A percentile compares a stretch with the other conserved stretches of the same genome.
Conservation (phyloP, 2,113 vertebrate genomes). For the Lota lota region DNA sequence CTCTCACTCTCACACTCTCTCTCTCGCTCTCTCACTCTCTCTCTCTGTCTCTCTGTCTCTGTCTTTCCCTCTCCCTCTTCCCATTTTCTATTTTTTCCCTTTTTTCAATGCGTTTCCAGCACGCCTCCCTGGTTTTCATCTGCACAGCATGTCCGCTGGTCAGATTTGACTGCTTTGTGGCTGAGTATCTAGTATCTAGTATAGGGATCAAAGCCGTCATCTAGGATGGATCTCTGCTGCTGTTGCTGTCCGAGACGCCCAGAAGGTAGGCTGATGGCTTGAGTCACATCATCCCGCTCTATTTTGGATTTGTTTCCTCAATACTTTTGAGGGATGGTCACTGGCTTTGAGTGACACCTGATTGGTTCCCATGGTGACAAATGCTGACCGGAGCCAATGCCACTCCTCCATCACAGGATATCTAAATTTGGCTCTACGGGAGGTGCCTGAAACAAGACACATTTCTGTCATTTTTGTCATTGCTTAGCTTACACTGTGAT, state of each 20-base stretch:
- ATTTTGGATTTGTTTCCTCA: not conserved
- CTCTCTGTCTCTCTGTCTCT: constrained; percentile 6
- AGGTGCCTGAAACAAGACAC: not conserved
- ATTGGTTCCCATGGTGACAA: constrained; percentile 7
- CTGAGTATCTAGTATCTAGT: constrained; percentile 43
- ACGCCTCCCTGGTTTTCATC: constrained; percentile 68
- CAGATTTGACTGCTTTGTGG: constrained; percentile 55
- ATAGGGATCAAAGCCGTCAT: constrained; percentile 41
- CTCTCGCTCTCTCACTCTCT: constrained; percentile 40
- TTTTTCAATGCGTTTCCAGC: constrained; percentile 29
- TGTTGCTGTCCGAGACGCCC: constrained; percentile 42
- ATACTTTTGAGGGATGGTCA: constrained; percentile 10
- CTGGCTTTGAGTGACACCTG: not conserved
- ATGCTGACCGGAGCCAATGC: constrained; percentile 19
- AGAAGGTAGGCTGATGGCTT: constrained; percentile 50
- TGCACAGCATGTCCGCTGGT: constrained; percentile 64
- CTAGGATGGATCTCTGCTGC: constrained; percentile 71
- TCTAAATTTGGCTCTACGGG: not conserved
- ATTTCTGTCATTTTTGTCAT: constrained; percentile 8
- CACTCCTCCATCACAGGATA: constrained; percentile 9
- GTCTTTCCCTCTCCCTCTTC: constrained; percentile 15
- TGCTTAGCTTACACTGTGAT: not conserved
- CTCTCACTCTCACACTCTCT: too few relatives aligned
- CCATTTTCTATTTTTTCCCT: constrained; percentile 32
- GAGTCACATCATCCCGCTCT: not conserved